Percentiles rank a stretch among this genome's conserved stretches.
These are phyloP conservation scores for Chironomus tepperi DNA, from an alignment of 1,140 invertebrate genomes.

Conservation along the genomic window DNA sequence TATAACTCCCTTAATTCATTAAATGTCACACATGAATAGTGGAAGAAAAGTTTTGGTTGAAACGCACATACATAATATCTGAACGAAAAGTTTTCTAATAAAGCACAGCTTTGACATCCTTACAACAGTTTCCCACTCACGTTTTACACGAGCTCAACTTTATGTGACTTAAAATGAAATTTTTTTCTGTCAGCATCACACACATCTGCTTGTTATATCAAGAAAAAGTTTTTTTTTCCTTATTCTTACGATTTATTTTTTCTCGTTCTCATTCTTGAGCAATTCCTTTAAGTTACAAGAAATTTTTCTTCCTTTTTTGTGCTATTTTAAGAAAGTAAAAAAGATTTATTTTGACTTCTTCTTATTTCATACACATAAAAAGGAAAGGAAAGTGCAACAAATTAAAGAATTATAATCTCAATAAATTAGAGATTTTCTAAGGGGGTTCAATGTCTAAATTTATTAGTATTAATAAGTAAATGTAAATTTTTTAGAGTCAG, in stretches of 20 bases:
- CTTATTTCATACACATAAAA: background rate
- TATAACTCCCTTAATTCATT: constrained; percentile 9
- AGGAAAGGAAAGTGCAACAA: background rate
- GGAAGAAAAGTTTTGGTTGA: background rate
- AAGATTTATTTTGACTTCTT: no score
- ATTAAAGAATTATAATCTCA: background rate
- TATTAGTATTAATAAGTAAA: no score
- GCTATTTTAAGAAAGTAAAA: no score
- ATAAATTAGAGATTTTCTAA: no score
- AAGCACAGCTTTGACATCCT: constrained; percentile 15
- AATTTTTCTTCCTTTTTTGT: no score
- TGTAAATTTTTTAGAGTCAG: no score
- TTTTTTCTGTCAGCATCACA: constrained; percentile 8
- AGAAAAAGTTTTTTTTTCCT: background rate
- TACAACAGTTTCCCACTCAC: constrained; percentile 11
- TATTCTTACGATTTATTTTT: no score
- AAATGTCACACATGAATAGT: constrained; percentile 13
- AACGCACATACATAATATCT: background rate
- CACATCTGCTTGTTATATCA: background rate
- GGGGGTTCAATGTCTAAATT: no score
- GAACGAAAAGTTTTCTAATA: constrained; percentile 18
- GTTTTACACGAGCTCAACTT: constrained; percentile 11
- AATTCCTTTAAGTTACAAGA: no score
- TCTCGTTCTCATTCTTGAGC: no score
- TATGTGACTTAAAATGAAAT: constrained; percentile 9